These are phyloP conservation scores for Argyresthia goedartella DNA, from an alignment of 2,888 invertebrate genomes.

Conservation along the genomic window DNA sequence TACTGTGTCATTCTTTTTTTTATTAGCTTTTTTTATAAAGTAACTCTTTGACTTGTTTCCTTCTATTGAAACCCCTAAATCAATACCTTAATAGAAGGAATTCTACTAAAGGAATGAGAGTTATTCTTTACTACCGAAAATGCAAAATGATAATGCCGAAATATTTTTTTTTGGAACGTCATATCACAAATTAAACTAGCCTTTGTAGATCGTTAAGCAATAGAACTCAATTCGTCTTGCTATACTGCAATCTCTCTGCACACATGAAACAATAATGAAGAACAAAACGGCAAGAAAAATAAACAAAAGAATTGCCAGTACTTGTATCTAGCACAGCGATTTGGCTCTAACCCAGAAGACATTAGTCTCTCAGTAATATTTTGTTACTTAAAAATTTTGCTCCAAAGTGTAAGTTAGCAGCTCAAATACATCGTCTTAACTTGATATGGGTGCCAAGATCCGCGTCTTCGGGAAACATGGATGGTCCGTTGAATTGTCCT, in stretches of 20 bases:
- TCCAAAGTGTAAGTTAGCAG: slow-evolving; percentile 4
- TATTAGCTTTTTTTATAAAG: no score
- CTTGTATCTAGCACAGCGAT: slow-evolving; percentile 16
- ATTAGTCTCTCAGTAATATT: slow-evolving; percentile 46
- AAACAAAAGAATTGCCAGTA: not conserved
- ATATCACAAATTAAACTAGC: no score
- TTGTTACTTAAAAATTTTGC: slow-evolving; percentile 42
- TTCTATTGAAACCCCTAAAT: no score
- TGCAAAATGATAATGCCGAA: no score
- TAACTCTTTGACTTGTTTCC: no score
- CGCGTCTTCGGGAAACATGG: not conserved
- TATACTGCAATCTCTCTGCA: not conserved
- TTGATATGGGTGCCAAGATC: not conserved
- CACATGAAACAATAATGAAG: no score
- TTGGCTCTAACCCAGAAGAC: slow-evolving; percentile 42
- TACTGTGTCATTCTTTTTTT: no score
- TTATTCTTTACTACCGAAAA: no score
- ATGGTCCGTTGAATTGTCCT: no score
- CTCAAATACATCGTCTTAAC: not conserved
- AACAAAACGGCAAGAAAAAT: not conserved
- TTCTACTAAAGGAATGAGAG: no score
- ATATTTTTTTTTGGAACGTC: no score
- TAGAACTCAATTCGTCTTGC: not conserved
- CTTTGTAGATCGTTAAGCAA: not conserved
- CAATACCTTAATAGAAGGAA: no score